phyloP scores from a whole-genome alignment of 1,140 invertebrate genomes.

The Coenobita brevimanus region DNA sequence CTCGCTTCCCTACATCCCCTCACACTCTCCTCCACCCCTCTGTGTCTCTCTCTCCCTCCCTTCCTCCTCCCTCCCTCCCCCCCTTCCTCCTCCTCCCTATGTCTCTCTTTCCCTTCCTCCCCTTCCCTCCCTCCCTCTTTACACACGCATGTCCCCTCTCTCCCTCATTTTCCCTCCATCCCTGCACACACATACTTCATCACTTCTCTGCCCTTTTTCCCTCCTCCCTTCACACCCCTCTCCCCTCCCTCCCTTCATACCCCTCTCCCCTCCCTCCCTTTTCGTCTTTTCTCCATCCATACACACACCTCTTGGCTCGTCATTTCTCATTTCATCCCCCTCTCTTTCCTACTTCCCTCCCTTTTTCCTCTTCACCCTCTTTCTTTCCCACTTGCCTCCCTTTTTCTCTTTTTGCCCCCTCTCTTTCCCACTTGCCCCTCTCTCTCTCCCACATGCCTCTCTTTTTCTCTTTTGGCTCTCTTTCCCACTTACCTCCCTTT shows the following conservation, averaged over 20 bases:
- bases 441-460: neutral
- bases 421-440: neutral
- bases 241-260: neutral
- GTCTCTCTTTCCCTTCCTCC: no score
- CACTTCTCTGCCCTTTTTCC: no score
- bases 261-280: neutral
- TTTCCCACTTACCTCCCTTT: neutral
- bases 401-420: neutral
- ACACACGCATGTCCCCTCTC: no score
- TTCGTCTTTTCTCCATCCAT: no score
- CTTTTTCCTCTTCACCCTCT: neutral
- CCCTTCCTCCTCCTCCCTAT: no score
- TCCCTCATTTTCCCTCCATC: no score
- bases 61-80: no score
- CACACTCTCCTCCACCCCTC: no score
- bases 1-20: no score
- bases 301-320: neutral
- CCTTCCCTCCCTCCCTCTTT: no score
- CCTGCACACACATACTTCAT: no score
- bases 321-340: neutral
- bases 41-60: no score
- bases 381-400: neutral
- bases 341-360: neutral
- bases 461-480: neutral
- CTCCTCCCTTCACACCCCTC: neutral